Evolutionary conservation across 2,888 invertebrate genomes (phyloP), one percentile per base, ranked within the genome.

Genomic region (Sicus ferrugineus): DNA sequence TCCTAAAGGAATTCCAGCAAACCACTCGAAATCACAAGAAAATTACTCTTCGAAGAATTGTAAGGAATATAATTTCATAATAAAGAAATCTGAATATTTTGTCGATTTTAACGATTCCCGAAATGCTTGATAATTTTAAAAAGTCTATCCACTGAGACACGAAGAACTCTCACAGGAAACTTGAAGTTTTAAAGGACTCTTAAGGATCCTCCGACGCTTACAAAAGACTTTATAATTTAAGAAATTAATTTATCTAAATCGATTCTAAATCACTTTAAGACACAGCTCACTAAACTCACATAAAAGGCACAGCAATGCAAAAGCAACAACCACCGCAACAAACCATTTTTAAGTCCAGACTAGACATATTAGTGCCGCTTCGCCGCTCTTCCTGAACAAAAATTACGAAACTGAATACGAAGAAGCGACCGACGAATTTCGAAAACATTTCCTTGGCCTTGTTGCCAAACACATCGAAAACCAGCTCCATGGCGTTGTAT

Each of bases 331-430:
- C 6, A 9, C 6, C 19, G 19, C 26, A 14, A 1, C 54, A 54
- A 26, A 21, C 19, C 46, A 46, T n/a, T 3, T 23, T 56, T 66
- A 66, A 66, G 56, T 56, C 66, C 66, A 28, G 56, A 16, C 66
- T 42, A 66, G 66, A 66, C 66, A 26, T 42, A 66, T 66, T 66
- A 66, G 66, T 58, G 56, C 16, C 56, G 66, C 66, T 66, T 56
- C 56, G 46, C 21, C 28, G 56, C 26, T 38, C 58, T 23, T 14
- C 42, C 42, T 38, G 54, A 23, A 34, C 23, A 21, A 50, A 50
- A 61, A 61, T 61, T 59, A 61, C 42, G 61, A 61, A 61, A 61
- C 42, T 61, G 61, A 61, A 61, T 61, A 61, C 42, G 42, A n/a
- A 6, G n/a, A n/a, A n/a, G n/a, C n/a, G n/a, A n/a, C 21, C 2